Conservation (phyloP, 1,140 invertebrate species). For the Ctenoplectra terminalis region DNA sequence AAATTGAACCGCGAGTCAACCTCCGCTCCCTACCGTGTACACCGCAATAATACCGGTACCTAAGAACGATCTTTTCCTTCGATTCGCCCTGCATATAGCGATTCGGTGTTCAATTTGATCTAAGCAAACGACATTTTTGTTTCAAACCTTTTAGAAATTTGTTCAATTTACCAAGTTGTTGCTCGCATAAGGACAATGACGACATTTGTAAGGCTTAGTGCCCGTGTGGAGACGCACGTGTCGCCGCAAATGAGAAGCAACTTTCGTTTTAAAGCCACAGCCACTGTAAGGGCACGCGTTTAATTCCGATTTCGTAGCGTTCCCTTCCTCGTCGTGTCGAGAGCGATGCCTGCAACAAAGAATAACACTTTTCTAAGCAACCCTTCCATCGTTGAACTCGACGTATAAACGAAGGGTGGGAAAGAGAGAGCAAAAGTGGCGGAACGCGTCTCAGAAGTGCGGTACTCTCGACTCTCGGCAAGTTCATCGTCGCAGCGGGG, state of each 20-base stretch:
- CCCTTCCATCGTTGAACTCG: background rate
- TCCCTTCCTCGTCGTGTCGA: slow-evolving; percentile 65
- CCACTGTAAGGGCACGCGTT: slow-evolving; percentile 72
- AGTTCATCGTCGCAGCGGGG: slow-evolving; percentile 65
- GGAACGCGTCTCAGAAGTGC: slow-evolving; percentile 1
- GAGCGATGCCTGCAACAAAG: slow-evolving; percentile 74
- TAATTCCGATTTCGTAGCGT: slow-evolving; percentile 36
- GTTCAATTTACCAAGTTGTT: slow-evolving; percentile 85
- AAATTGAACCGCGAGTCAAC: slow-evolving; percentile 62
- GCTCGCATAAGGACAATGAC: slow-evolving; percentile 90
- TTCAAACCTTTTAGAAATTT: too few relatives aligned
- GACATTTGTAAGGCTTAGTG: slow-evolving; percentile 93
- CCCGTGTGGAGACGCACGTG: slow-evolving; percentile 91
- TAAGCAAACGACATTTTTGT: too few relatives aligned
- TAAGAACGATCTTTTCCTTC: slow-evolving; percentile 6
- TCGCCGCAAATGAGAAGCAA: slow-evolving; percentile 88
- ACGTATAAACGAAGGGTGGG: background rate
- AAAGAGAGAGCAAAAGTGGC: background rate
- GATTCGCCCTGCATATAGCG: background rate
- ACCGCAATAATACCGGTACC: background rate
- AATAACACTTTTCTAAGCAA: background rate
- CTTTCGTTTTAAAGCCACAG: slow-evolving; percentile 87
- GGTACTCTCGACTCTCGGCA: slow-evolving; percentile 9
- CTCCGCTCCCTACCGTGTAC: background rate
- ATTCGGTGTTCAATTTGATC: too few relatives aligned